Evolutionary conservation across 2,888 invertebrate species (phyloP), one percentile per base, ranked within the genome.

Genomic region (Acronicta psi): DNA sequence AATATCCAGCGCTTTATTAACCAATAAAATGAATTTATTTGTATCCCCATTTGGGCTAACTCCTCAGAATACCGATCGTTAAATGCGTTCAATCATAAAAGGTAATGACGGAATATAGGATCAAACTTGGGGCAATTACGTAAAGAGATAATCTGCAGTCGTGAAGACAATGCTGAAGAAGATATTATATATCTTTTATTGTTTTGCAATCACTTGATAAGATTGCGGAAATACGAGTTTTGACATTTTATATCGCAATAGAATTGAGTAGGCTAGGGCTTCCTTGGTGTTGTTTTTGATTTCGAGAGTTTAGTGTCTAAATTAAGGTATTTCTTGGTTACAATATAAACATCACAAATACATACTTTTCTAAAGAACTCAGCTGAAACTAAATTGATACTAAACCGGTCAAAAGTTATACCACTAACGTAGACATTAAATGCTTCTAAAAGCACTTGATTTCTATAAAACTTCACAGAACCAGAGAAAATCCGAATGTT

Each of bases 61-160:
- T 25, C 14, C 51, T 44, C 41, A 61, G 46, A 64, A 64, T 36
- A 53, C 53, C 49, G 50, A 60, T 62, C 36, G 37, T 40, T 63
- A 61, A n/a, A 55, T 56, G 36, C 44, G 52, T 41, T 49, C 46
- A 51, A 60, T 62, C 54, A 59, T 68, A 64, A 59, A 44, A 52
- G 31, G 18, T 57, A 65, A 70, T 63, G 63, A 47, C 38, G 57
- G 44, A 43, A 54, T 55, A 53, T 61, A 59, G 49, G 45, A 54
- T 31, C 44, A 36, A 56, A 57, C 58, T 64, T 53, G 46, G 54
- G 56, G 60, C 67, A 69, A 63, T 67, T 73, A 66, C 57, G 46
- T 65, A 49, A 64, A 55, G 25, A 59, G 59, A 59, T 60, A 60
- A 54, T 25, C 36, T 60, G 52, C 42, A 40, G 53, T 58, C 41